Percentiles rank a stretch among this genome's conserved stretches.
Evolutionary conservation across 2,113 vertebrate species (phyloP).

Genomic region (Centrocercus urophasianus): DNA sequence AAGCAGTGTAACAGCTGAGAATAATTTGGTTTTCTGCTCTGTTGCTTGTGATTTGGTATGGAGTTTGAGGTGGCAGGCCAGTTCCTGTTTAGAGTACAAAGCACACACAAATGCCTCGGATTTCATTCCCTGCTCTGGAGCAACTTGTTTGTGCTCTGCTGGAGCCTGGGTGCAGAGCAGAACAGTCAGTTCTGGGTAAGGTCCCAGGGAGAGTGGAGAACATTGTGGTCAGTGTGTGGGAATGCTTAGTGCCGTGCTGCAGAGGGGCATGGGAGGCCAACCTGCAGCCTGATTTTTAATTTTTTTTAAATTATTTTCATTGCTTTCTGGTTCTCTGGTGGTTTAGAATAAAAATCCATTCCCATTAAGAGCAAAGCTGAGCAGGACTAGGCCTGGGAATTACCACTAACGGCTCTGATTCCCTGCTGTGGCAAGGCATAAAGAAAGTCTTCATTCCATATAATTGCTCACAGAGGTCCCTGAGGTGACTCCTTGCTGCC

Average conservation of each 20-base stretch:
- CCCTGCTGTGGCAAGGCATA: neutral
- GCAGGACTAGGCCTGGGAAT: neutral
- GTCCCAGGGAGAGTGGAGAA: neutral
- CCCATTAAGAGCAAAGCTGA: neutral
- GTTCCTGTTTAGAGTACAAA: conserved; percentile 64
- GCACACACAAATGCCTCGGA: conserved; percentile 3
- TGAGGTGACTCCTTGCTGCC: neutral
- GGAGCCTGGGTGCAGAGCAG: neutral
- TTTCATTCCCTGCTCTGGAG: neutral
- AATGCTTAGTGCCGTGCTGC: accelerated
- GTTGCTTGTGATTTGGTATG: conserved; percentile 87
- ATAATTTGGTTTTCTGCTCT: conserved; percentile 99
- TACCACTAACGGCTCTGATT: neutral
- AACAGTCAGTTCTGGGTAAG: neutral
- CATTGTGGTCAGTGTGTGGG: neutral
- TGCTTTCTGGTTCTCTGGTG: neutral
- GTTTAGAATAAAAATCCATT: neutral
- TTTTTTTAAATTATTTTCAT: neutral
- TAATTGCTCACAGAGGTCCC: neutral
- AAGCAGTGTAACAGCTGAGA: conserved; percentile 95
- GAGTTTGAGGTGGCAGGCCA: conserved; percentile 81
- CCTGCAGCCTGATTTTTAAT: neutral
- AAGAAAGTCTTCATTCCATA: neutral
- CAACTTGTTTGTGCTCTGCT: neutral
- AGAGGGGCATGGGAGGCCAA: neutral